These are phyloP conservation scores for Agonopterix subpropinquella DNA, from an alignment of 2,888 invertebrate genomes.

Conservation along the genomic window DNA sequence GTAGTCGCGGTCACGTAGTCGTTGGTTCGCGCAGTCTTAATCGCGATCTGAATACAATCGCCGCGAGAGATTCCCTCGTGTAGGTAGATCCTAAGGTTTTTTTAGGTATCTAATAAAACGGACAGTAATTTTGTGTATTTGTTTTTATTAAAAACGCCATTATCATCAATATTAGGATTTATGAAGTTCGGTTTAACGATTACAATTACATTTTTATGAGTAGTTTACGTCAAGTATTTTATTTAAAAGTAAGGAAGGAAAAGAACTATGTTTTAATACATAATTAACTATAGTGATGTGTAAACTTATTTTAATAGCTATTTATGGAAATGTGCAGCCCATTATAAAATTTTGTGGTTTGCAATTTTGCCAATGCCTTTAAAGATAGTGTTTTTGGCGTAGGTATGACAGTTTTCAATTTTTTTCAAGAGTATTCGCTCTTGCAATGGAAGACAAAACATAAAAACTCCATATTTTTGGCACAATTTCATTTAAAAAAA, in stretches of 20 bases:
- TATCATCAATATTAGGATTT: slow-evolving; percentile 76
- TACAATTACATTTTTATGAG: slow-evolving; percentile 70
- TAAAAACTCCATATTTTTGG: slow-evolving; percentile 45
- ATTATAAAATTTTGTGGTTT: slow-evolving; percentile 13
- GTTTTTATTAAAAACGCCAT: slow-evolving; percentile 76
- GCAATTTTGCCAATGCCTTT: background rate
- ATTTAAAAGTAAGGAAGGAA: slow-evolving; percentile 63
- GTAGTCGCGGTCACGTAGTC: no score
- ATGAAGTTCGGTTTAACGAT: slow-evolving; percentile 75
- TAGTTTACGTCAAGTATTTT: slow-evolving; percentile 67
- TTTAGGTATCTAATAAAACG: slow-evolving; percentile 53
- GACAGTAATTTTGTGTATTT: slow-evolving; percentile 67
- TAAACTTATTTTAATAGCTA: slow-evolving; percentile 22
- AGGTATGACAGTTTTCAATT: background rate
- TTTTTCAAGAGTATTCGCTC: slow-evolving; percentile 5
- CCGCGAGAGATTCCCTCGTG: no score
- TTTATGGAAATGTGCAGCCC: slow-evolving; percentile 26
- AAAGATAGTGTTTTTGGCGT: background rate
- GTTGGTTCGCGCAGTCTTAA: no score
- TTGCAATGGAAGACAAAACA: slow-evolving; percentile 49
- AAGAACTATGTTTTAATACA: slow-evolving; percentile 51
- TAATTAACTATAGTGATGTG: slow-evolving; percentile 22
- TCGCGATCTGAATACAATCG: no score
- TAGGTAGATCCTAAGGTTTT: slow-evolving; percentile 4
- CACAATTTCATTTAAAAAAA: slow-evolving; percentile 32